Evolutionary conservation across 2,113 vertebrate genomes (phyloP), one percentile per base, ranked within the genome.

Genomic region (Pholis gunnellus): DNA sequence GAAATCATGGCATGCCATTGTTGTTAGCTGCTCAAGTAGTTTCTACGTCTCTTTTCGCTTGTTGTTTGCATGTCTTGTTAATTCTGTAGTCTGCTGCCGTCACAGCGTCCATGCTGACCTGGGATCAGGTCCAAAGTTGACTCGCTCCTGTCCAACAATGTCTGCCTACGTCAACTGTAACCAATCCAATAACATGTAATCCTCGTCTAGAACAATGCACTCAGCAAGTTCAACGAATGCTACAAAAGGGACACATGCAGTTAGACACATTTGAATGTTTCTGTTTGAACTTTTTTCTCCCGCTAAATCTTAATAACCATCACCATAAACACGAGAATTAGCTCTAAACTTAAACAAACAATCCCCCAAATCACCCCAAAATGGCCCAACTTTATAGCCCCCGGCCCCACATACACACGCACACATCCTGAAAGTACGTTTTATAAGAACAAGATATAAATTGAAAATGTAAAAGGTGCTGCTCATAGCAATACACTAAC

Each of bases 151-250:
- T 83, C 40, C 20, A 66, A 75, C 84, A 80, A 80, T 81, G 87
- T 68, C 54, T 67, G 20, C 27, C 66, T 10, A 84, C 76, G 86
- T 91, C 86, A 90, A 27, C 42, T 56, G 67, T 63, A 54, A 48
- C 65, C 61, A 84, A 91, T 91, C 91, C 90, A 89, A 90, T 91
- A 75, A 92, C 59, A n/a, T 44, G 11, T 91, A 92, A 91, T 93
- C 90, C 85, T 29, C 1, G 25, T 31, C 72, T 61, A 38, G 54
- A 79, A 84, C 78, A 79, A 88, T 82, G 72, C 34, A 75, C 5
- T 0, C 64, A 74, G 72, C 20, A 25, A 36, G 64, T 42, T 57
- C 46, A 75, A 22, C 17, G 0, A 22, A 69, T 22, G 20, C 34
- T 10, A 5, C 50, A 69, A 46, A 48, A 4, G 1, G 22, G 2